Conservation (phyloP, 2,113 vertebrate species). For the Psophia crepitans region DNA sequence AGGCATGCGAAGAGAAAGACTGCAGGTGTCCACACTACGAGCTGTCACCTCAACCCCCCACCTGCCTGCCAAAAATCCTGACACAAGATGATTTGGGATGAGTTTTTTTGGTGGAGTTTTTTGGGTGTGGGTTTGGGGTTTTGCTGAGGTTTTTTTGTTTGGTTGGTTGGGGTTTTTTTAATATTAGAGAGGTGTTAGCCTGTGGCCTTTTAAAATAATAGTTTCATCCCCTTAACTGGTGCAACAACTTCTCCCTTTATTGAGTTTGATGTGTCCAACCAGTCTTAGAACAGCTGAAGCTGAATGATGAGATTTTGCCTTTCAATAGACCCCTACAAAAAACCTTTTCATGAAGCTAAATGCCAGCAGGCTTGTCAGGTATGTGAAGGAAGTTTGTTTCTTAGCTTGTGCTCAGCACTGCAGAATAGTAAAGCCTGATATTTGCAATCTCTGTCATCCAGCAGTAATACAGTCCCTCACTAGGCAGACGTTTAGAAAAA, state of each 20-base stretch:
- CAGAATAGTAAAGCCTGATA: not conserved
- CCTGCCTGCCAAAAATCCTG: not conserved
- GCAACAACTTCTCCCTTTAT: not conserved
- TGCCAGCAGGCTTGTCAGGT: conserved; percentile 14
- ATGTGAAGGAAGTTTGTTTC: not conserved
- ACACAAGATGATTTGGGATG: not conserved
- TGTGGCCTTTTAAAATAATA: not conserved
- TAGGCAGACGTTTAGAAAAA: not conserved
- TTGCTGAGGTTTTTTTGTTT: not conserved
- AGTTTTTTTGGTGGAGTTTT: no score
- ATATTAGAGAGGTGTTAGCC: not conserved
- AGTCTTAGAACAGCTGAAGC: not conserved
- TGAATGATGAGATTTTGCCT: conserved; percentile 21
- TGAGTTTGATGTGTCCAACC: not conserved
- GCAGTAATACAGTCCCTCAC: not conserved
- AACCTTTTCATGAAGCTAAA: conserved; percentile 1
- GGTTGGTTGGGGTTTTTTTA: not conserved
- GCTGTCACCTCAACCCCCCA: not conserved
- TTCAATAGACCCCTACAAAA: not conserved
- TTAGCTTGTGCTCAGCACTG: not conserved
- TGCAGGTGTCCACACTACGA: not conserved
- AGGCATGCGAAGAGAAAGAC: not conserved
- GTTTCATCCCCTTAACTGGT: not conserved
- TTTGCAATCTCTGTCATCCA: not conserved
- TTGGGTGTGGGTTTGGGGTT: not conserved